phyloP scores from a whole-genome alignment of 2,888 invertebrate genomes.

The Crioceris asparagi region DNA sequence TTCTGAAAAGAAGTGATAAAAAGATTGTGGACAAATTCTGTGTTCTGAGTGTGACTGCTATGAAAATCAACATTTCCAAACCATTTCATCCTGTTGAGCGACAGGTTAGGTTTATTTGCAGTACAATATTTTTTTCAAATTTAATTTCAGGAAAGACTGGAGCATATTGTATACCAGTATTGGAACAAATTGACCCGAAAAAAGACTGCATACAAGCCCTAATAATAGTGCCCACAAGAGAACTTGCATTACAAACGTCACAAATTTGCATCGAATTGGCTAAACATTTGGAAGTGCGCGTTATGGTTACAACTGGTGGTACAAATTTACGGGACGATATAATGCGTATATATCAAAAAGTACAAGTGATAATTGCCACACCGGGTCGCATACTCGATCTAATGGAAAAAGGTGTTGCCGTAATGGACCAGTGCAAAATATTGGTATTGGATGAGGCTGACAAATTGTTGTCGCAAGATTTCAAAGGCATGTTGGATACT shows the following conservation, averaged over 20 bases:
- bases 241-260: slow-evolving; percentile 97
- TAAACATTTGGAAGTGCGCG: slow-evolving; percentile 93
- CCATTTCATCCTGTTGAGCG: no score
- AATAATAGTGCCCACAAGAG: slow-evolving; percentile 96
- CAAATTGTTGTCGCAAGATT: slow-evolving; percentile 97
- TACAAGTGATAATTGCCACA: slow-evolving; percentile 98
- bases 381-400: slow-evolving; percentile 98
- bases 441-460: slow-evolving; percentile 98
- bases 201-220: slow-evolving; percentile 95
- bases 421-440: slow-evolving; percentile 93
- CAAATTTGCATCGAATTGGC: slow-evolving; percentile 99
- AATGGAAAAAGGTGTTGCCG: slow-evolving; percentile 80
- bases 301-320: slow-evolving; percentile 99
- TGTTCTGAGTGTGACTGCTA: no score
- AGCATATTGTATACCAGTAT: slow-evolving; percentile 96
- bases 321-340: slow-evolving; percentile 97
- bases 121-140: background rate
- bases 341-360: slow-evolving; percentile 98
- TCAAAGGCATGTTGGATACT: slow-evolving; percentile 83
- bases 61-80: no score
- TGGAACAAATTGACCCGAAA: slow-evolving; percentile 86
- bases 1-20: no score
- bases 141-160: slow-evolving; percentile 76
- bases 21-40: no score
- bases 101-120: no score